Evolutionary conservation across 2,888 invertebrate species (phyloP).

Genomic region (Oxystoma pomonae): DNA sequence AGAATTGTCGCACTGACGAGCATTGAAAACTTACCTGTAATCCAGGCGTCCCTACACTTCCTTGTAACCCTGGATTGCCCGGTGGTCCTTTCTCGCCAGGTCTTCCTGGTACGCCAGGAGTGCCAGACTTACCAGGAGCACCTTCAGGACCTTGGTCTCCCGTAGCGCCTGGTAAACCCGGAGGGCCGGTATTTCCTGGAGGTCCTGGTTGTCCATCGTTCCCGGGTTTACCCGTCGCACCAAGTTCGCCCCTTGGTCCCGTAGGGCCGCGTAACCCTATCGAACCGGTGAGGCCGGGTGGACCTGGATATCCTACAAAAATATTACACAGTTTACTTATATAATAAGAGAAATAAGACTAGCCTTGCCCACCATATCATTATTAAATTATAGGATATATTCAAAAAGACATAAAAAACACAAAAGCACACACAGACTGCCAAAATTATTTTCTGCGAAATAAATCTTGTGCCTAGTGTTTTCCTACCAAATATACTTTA

Average conservation of each 20-base stretch:
- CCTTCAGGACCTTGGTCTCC: conserved; percentile 60
- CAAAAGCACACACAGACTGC: too few relatives aligned
- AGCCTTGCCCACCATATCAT: too few relatives aligned
- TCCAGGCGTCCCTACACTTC: conserved; percentile 64
- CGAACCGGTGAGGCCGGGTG: conserved; percentile 60
- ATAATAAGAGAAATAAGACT: neutral
- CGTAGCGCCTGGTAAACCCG: conserved; percentile 61
- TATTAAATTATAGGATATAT: too few relatives aligned
- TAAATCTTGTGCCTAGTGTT: too few relatives aligned
- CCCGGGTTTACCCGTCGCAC: conserved; percentile 68
- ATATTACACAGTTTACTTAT: neutral
- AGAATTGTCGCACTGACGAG: too few relatives aligned
- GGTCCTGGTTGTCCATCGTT: conserved; percentile 69
- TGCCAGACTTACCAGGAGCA: conserved; percentile 64
- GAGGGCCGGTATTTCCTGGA: conserved; percentile 60
- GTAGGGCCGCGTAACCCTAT: conserved; percentile 62
- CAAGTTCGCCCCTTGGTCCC: conserved; percentile 68
- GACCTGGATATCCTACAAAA: conserved; percentile 51
- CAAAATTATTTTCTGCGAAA: too few relatives aligned
- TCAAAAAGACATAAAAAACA: too few relatives aligned
- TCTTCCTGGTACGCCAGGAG: conserved; percentile 67
- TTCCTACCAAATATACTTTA: too few relatives aligned
- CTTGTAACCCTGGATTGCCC: conserved; percentile 61
- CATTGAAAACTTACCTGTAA: conserved; percentile 55
- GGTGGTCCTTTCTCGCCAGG: conserved; percentile 73